These are phyloP conservation scores for Cariama cristata DNA, from an alignment of 2,113 vertebrate species.

Conservation along the genomic window DNA sequence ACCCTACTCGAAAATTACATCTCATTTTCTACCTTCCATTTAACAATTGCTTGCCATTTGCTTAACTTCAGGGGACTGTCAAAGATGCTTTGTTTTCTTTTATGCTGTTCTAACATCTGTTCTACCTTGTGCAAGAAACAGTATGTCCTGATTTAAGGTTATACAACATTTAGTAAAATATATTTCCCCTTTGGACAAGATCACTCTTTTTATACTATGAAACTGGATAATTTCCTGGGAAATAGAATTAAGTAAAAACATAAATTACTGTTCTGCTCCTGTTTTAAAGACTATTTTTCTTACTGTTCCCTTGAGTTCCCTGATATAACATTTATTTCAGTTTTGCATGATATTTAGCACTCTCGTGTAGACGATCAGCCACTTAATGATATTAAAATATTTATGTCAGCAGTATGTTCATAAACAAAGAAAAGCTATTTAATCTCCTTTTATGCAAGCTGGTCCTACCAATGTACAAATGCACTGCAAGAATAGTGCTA, in stretches of 20 bases:
- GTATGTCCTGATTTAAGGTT: neutral
- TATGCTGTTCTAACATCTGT: neutral
- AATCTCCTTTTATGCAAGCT: neutral
- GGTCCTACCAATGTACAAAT: neutral
- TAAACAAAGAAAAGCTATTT: conserved; percentile 16
- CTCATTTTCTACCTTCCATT: neutral
- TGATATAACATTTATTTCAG: neutral
- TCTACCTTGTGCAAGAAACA: neutral
- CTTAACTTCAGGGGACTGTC: neutral
- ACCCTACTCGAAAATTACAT: neutral
- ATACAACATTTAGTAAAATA: neutral
- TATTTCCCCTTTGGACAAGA: neutral
- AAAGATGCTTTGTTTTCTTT: neutral
- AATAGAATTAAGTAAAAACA: conserved; percentile 12
- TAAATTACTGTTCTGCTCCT: neutral
- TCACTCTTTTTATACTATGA: neutral
- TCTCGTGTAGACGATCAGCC: neutral
- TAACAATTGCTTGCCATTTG: neutral
- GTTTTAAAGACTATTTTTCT: neutral
- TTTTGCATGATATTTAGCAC: conserved; percentile 7
- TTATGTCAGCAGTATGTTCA: neutral
- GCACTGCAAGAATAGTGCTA: neutral
- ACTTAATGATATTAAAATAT: conserved; percentile 31
- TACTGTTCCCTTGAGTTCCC: neutral
- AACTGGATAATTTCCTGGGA: neutral